Conservation (phyloP, 2,888 invertebrate genomes). For the Spodoptera exigua region DNA sequence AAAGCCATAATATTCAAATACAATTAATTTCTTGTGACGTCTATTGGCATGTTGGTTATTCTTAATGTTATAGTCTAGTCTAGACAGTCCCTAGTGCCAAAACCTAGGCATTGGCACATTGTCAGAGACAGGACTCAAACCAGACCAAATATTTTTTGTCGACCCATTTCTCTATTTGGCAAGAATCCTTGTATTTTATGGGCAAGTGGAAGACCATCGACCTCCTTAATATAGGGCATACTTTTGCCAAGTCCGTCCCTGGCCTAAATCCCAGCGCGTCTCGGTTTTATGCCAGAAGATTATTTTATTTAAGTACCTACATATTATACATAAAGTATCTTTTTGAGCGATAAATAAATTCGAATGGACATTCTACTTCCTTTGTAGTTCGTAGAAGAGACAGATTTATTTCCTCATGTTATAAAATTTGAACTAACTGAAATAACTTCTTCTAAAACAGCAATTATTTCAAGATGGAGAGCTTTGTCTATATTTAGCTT, state of each 20-base stretch:
- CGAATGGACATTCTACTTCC: neutral
- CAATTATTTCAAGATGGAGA: no score
- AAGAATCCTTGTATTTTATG: conserved; percentile 34
- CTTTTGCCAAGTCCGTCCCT: conserved; percentile 20
- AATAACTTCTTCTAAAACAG: no score
- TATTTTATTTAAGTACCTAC: conserved; percentile 6
- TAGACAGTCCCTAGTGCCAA: conserved; percentile 50
- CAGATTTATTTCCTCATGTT: no score
- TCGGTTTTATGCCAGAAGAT: neutral
- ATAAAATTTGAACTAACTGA: no score
- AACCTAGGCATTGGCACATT: conserved; percentile 55
- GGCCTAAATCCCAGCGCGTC: conserved; percentile 14
- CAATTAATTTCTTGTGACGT: conserved; percentile 11
- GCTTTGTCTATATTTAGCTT: no score
- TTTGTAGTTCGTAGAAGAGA: no score
- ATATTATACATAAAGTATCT: neutral
- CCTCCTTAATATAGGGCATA: conserved; percentile 16
- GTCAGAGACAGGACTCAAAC: conserved; percentile 53
- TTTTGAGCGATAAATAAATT: conserved; percentile 2
- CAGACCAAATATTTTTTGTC: conserved; percentile 46
- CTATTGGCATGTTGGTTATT: conserved; percentile 10
- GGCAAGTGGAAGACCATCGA: conserved; percentile 16
- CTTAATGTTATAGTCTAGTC: conserved; percentile 31
- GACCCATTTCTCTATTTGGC: conserved; percentile 57
- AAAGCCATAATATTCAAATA: no score